phyloP scores from a whole-genome alignment of 1,140 invertebrate species.

The Battus philenor region DNA sequence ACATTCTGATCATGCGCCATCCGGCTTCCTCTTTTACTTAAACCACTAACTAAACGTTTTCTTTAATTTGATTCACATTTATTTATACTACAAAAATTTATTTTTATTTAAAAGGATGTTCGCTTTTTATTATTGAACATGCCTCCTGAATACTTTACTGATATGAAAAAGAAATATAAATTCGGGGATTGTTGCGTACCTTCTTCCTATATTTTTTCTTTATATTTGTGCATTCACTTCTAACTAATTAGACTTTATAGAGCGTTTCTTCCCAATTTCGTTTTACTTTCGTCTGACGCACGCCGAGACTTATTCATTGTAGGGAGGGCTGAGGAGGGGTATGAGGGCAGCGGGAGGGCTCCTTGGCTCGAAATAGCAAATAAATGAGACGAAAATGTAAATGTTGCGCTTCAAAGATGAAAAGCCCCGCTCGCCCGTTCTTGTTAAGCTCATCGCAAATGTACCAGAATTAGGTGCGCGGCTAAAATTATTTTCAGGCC shows the following conservation, averaged over 20 bases:
- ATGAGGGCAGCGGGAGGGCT: constrained; percentile 30
- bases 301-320: constrained; percentile 68
- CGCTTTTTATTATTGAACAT: constrained; percentile 19
- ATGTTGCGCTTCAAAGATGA: constrained; percentile 74
- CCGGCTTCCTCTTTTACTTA: constrained; percentile 53
- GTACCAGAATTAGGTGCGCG: constrained; percentile 69
- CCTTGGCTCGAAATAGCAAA: constrained; percentile 71
- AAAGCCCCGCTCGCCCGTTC: constrained; percentile 66
- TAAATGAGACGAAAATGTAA: constrained; percentile 76
- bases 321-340: constrained; percentile 39
- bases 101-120: constrained; percentile 57
- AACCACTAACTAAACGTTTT: constrained; percentile 47
- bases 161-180: no score
- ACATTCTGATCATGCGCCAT: constrained; percentile 64
- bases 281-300: constrained; percentile 68
- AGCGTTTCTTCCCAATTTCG: constrained; percentile 73
- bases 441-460: constrained; percentile 73
- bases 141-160: constrained; percentile 17
- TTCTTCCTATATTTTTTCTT: neutral
- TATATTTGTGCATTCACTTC: constrained; percentile 66
- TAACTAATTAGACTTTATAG: constrained; percentile 75
- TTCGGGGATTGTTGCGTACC: constrained; percentile 17
- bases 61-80: constrained; percentile 50
- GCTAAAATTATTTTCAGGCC: constrained; percentile 68
- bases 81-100: constrained; percentile 48